Conservation (phyloP, 2,888 invertebrate genomes). For the Calliopum simillimum region DNA sequence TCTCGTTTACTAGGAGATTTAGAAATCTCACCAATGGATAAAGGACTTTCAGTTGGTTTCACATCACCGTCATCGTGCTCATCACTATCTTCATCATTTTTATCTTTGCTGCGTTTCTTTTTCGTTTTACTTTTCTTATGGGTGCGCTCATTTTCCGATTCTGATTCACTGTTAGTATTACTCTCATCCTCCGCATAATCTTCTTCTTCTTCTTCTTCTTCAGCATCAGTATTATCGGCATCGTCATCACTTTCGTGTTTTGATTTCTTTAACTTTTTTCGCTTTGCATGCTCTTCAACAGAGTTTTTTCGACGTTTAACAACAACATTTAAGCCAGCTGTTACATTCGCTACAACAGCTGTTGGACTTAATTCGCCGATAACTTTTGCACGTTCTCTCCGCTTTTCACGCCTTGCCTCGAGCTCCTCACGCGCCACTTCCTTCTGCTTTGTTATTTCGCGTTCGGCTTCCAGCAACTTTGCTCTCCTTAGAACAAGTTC, state of each 20-base stretch:
- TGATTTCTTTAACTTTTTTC: slow-evolving; percentile 50
- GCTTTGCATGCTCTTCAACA: slow-evolving; percentile 46
- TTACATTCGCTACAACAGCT: slow-evolving; percentile 62
- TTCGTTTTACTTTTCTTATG: slow-evolving; percentile 1
- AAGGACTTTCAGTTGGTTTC: slow-evolving; percentile 69
- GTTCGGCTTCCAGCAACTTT: slow-evolving; percentile 78
- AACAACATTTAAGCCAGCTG: slow-evolving; percentile 59
- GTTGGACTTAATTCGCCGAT: slow-evolving; percentile 58
- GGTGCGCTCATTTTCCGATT: slow-evolving; percentile 21
- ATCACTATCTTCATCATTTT: slow-evolving; percentile 28
- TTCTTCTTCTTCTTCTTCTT: slow-evolving; percentile 62
- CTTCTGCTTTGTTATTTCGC: slow-evolving; percentile 82
- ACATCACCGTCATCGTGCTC: slow-evolving; percentile 65
- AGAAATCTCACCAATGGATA: slow-evolving; percentile 69
- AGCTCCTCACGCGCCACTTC: slow-evolving; percentile 80
- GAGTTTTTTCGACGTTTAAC: slow-evolving; percentile 53
- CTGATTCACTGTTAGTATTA: slow-evolving; percentile 28
- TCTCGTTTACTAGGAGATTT: slow-evolving; percentile 63
- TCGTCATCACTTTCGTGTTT: slow-evolving; percentile 39
- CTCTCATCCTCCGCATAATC: slow-evolving; percentile 42
- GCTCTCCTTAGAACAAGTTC: slow-evolving; percentile 73
- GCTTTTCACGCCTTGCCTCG: slow-evolving; percentile 74
- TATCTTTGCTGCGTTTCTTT: slow-evolving; percentile 11
- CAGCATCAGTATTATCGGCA: slow-evolving; percentile 53
- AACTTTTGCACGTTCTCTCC: slow-evolving; percentile 55